Conservation (phyloP, 2,113 vertebrate species). For the Anas platyrhynchos region DNA sequence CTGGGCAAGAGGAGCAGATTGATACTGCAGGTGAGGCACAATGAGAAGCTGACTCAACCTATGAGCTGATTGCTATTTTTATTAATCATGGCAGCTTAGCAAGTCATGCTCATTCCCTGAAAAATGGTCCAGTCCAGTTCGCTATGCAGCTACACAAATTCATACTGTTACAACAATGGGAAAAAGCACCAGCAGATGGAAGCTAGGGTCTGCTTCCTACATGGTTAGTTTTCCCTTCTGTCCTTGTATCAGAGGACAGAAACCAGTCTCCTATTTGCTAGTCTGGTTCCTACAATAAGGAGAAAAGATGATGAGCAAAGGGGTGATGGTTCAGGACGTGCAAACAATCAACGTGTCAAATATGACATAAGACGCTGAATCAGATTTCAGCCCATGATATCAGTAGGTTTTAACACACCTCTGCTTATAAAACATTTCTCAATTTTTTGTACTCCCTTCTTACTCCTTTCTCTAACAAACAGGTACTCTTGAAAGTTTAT, state of each 20-base stretch:
- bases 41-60: neutral
- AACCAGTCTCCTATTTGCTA: neutral
- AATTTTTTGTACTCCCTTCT: neutral
- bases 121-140: neutral
- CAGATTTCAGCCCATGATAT: rapidly evolving
- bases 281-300: neutral
- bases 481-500: neutral
- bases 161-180: rapidly evolving
- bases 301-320: neutral
- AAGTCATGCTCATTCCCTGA: neutral
- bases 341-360: neutral
- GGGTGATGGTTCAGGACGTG: neutral
- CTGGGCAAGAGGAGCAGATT: neutral
- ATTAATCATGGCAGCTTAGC: neutral
- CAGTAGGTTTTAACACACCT: neutral
- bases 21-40: neutral
- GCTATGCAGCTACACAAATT: rapidly evolving
- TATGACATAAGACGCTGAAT: neutral
- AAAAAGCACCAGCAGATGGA: neutral
- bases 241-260: neutral
- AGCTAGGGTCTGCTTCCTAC: neutral
- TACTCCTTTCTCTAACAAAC: neutral
- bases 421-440: neutral
- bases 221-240: neutral
- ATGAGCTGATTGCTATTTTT: neutral